Evolutionary conservation across 2,888 invertebrate species (phyloP), one percentile per base, ranked within the genome.

Genomic region (Hirtodrosophila confusa): DNA sequence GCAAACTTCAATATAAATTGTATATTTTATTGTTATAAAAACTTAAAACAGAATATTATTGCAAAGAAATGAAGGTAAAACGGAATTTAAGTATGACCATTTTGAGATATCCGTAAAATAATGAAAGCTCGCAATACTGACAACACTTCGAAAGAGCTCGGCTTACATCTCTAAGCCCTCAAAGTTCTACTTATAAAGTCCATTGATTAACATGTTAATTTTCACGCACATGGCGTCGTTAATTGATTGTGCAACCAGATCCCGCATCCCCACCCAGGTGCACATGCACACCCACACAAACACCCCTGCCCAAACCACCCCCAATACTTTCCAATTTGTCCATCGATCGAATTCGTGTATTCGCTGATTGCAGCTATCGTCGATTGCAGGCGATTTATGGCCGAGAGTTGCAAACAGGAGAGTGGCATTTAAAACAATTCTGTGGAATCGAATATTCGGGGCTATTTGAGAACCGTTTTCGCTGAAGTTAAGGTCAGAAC

Each of bases 181-280:
- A 31, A 37, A 33, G 17, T 4, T 6, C 24, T 33, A 4, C 4
- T 35, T 23, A 31, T 11, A 24, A 67, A 58, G 47, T 10, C 3
- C 17, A 11, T 9, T 24, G 36, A 35, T 67, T 57, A 68, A 36
- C 54, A 44, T 63, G 57, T 54, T 70, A 51, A 65, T 65, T 70
- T 1, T 70, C 36, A 49, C 33, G 44, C 54, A 58, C 55, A 41
- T 51, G 47, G 11, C 24, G 23, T 36, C 48, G 48, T 39, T 69
- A 77, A 79, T 75, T 78, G 82, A 80, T 60, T 71, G 58, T 75
- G 60, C 51, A 61, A 50, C 54, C 44, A 48, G 64, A 50, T 54
- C 29, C 37, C 35, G 9, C 48, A 35, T 12, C 31, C 24, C 3
- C n/a, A 35, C 17, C 31, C 31, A 23, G 17, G 17, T 17, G 17